Base-by-base conservation (phyloP, 2,888 invertebrate species). In the Ischnus inquisitorius region DNA sequence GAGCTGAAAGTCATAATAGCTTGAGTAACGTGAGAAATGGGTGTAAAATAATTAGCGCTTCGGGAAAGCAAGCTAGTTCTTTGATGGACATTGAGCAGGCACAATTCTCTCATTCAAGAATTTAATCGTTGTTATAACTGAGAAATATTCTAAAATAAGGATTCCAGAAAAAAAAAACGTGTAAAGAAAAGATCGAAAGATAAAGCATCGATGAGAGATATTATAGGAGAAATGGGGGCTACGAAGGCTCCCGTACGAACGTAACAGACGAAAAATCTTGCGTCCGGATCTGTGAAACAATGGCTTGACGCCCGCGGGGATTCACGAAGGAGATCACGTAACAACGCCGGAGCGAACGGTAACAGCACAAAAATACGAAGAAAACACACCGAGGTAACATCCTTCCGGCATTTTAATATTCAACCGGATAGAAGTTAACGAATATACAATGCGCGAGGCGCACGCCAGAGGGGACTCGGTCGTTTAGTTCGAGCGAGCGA, bases 401-500 rank as follows among this genome's bases (percentile, higher is more conserved):
- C 86, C 86, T 86, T 86, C 86, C 86, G 86, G 85, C 86, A 86
- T 85, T 83, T 85, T 86, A 83, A 86, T 85, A 85, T 83, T 86
- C 86, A 72, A 57, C 80, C 82, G 84, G 78, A 84, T 84, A 71
- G 68, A 28, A 64, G 77, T 78, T 69, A 83, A 83, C 67, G 83
- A 72, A 25, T 60, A n/a, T 74, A 68, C 74, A 77, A 77, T 77
- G 76, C 22, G 48, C 14, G 60, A 60, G 25, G 60, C 25, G 25
- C 25, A 14, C 8, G 12, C 60, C 34, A 6, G 34, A 34, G 25
- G 60, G 14, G 28, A n/a, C 14, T 25, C 60, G n/a, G 25, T n/a
- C 16, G 16, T 16, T 19, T 12, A 22, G 54, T 22, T 22, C 0
- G 22, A 22, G 54, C 16, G 51, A 19, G 8, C 10, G 12, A 25